Conservation (phyloP, 2,113 vertebrate species). For the Synchiropus splendidus region DNA sequence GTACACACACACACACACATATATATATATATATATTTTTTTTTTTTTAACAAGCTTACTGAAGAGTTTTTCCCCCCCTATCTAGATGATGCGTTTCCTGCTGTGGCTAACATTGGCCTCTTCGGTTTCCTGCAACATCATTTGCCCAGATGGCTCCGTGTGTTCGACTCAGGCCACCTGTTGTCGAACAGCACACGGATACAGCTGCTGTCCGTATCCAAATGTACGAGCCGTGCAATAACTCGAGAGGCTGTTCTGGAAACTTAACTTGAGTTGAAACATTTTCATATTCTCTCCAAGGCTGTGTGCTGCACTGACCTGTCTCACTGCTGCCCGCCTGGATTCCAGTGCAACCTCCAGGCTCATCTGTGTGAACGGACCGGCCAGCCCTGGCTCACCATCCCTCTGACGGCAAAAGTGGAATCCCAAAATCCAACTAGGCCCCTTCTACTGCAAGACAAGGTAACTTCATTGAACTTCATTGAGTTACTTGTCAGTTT, state of each 20-base stretch:
- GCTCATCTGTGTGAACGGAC: slow-evolving; percentile 34
- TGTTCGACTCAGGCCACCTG: slow-evolving; percentile 49
- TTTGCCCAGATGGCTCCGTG: slow-evolving; percentile 43
- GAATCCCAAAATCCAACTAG: not conserved
- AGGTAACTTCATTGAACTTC: not conserved
- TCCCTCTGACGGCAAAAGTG: slow-evolving; percentile 30
- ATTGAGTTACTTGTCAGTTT: not conserved
- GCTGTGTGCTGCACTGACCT: slow-evolving; percentile 62
- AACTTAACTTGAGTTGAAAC: not conserved
- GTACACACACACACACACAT: too few species aligned
- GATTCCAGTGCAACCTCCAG: slow-evolving; percentile 33
- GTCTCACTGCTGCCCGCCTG: slow-evolving; percentile 59
- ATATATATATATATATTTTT: too few species aligned
- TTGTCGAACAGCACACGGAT: slow-evolving; percentile 36
- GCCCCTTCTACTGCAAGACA: not conserved
- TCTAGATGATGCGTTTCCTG: slow-evolving; percentile 46
- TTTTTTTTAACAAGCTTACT: too few species aligned
- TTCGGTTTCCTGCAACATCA: slow-evolving; percentile 26
- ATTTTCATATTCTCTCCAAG: slow-evolving; percentile 20
- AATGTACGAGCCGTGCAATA: slow-evolving; percentile 24
- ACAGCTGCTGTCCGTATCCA: slow-evolving; percentile 56
- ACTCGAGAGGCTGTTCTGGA: too few species aligned
- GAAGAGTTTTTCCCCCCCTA: too few species aligned
- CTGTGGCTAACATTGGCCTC: slow-evolving; percentile 30
- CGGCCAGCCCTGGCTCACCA: slow-evolving; percentile 21